Percentiles rank a stretch among this genome's conserved stretches.
phyloP scores from a whole-genome alignment of 2,888 invertebrate genomes.

The Dasysyrphus tricinctus region DNA sequence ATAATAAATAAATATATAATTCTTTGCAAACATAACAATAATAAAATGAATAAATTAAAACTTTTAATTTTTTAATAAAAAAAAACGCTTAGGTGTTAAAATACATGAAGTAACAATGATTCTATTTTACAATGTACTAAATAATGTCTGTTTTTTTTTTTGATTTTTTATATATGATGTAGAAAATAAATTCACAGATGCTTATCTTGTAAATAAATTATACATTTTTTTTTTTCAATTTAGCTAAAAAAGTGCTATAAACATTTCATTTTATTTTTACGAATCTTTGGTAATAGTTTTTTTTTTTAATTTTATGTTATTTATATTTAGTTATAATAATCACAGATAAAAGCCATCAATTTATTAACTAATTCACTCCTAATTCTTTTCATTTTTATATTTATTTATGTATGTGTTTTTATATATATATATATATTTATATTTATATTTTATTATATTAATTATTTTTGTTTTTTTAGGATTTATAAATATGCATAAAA shows the following conservation, averaged over 20 bases:
- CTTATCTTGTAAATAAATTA: constrained; percentile 68
- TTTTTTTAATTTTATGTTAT: constrained; percentile 24
- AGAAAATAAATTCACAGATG: constrained; percentile 71
- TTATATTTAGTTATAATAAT: constrained; percentile 76
- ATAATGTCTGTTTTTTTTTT: constrained; percentile 38
- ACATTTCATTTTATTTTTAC: constrained; percentile 49
- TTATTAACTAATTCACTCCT: constrained; percentile 73
- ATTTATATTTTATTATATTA: constrained; percentile 27
- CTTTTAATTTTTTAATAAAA: background rate
- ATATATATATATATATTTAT: constrained; percentile 13
- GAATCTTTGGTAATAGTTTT: constrained; percentile 55
- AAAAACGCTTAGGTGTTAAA: constrained; percentile 7
- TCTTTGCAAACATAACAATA: constrained; percentile 55
- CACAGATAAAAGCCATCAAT: constrained; percentile 79
- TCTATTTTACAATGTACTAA: constrained; percentile 54
- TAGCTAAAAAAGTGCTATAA: constrained; percentile 68
- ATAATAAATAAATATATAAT: constrained; percentile 58
- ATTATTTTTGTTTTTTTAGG: constrained; percentile 42
- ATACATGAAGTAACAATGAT: constrained; percentile 33
- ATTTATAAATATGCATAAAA: constrained; percentile 56
- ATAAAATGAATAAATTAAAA: constrained; percentile 38
- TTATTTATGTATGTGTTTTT: constrained; percentile 1
- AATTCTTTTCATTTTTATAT: constrained; percentile 54
- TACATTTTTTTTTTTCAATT: constrained; percentile 44
- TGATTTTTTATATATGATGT: constrained; percentile 37